These are phyloP conservation scores for Cordilura impudica DNA, from an alignment of 2,888 invertebrate genomes.

Conservation along the genomic window DNA sequence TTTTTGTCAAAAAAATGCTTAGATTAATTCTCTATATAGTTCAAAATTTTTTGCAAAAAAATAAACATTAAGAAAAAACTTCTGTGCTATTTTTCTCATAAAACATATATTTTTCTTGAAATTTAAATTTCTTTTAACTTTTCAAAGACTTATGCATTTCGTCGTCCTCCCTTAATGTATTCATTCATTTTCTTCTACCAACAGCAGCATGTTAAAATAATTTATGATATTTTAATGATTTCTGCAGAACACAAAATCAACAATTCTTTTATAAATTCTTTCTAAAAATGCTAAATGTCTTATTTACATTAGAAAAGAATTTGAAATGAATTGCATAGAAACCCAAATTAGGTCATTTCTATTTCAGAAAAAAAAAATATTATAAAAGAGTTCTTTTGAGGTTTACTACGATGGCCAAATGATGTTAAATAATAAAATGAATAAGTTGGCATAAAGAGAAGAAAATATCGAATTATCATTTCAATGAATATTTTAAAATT, in stretches of 20 bases:
- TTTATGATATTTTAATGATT: constrained; percentile 57
- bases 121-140: constrained; percentile 5
- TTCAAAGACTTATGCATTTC: constrained; percentile 24
- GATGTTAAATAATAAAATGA: background rate
- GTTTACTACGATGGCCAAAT: constrained; percentile 20
- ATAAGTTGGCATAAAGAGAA: background rate
- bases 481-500: constrained; percentile 45
- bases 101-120: too few relatives aligned
- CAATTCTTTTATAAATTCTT: background rate
- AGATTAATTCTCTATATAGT: too few relatives aligned
- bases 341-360: constrained; percentile 54
- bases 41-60: too few relatives aligned
- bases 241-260: constrained; percentile 34
- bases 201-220: constrained; percentile 43
- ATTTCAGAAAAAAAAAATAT: constrained; percentile 12
- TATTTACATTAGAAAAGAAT: constrained; percentile 60
- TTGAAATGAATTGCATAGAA: constrained; percentile 38
- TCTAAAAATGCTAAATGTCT: constrained; percentile 34
- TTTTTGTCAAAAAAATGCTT: too few relatives aligned
- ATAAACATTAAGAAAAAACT: too few relatives aligned
- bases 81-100: too few relatives aligned
- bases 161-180: background rate
- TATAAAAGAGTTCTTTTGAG: constrained; percentile 21
- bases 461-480: constrained; percentile 52
- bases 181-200: background rate